Evolutionary conservation across 2,888 invertebrate species (phyloP).

Genomic region (Eugnorisma glareosa): DNA sequence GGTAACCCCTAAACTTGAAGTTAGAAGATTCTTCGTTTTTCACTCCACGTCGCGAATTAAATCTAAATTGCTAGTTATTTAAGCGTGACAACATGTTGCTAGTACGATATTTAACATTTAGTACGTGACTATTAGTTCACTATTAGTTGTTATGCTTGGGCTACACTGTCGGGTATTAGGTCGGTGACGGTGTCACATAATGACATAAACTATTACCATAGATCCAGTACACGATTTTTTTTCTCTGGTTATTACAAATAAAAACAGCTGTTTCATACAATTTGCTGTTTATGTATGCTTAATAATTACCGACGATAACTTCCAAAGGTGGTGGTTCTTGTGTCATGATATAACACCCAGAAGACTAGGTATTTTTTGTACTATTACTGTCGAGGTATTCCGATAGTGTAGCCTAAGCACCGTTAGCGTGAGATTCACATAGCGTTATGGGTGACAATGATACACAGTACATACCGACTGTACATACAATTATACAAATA

Average conservation of each 20-base stretch:
- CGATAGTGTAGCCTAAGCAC: constrained; percentile 24
- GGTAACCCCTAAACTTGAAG: not conserved
- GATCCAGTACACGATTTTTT: too few species aligned
- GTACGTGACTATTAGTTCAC: constrained; percentile 59
- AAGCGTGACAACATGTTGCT: constrained; percentile 60
- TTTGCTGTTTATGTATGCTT: too few species aligned
- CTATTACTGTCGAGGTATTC: not conserved
- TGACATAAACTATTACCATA: too few species aligned
- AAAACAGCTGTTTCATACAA: too few species aligned
- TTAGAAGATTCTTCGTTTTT: not conserved
- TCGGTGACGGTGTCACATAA: too few species aligned
- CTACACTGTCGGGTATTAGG: constrained; percentile 27
- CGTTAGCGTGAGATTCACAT: constrained; percentile 76
- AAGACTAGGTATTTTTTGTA: not conserved
- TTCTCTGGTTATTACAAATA: too few species aligned
- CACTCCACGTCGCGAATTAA: constrained; percentile 13
- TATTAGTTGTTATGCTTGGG: constrained; percentile 50
- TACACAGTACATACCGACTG: constrained; percentile 62
- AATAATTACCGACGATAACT: too few species aligned
- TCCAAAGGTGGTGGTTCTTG: too few species aligned
- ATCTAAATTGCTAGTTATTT: constrained; percentile 48
- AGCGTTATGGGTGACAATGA: constrained; percentile 69
- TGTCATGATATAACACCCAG: not conserved
- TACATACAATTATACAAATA: constrained; percentile 50
- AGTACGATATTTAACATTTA: constrained; percentile 55